phyloP scores from a whole-genome alignment of 2,888 invertebrate species.

The Ophioninae sp. region DNA sequence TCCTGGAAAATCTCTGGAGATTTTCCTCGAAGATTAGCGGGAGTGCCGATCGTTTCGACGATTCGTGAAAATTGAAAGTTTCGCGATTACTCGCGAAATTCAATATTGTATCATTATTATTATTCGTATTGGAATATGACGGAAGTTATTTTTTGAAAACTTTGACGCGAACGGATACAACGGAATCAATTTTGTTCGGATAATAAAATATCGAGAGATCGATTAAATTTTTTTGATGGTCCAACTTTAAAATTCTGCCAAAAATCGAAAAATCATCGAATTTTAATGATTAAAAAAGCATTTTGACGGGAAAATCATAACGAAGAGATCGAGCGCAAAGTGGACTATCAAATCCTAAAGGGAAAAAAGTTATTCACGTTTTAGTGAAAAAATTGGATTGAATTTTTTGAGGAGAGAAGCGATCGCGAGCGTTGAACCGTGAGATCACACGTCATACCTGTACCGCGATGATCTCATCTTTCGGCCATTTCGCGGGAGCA shows the following conservation, averaged over 20 bases:
- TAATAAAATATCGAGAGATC: no score
- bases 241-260: no score
- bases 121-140: neutral
- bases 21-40: neutral
- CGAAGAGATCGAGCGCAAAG: no score
- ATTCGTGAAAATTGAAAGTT: neutral
- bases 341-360: no score
- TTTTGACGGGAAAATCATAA: no score
- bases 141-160: no score
- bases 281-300: no score
- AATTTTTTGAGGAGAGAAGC: neutral
- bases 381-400: no score
- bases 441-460: conserved; percentile 10
- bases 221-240: no score
- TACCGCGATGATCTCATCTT: conserved; percentile 22
- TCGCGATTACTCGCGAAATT: neutral
- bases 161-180: neutral
- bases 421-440: neutral
- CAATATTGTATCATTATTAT: neutral
- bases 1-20: neutral
- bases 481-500: conserved; percentile 28
- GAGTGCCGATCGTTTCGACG: neutral
- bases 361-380: no score
- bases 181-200: neutral
- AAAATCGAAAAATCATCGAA: no score